A percentile compares a stretch with the other conserved stretches of the same genome.
These are phyloP conservation scores for Plebejus argus DNA, from an alignment of 2,888 invertebrate genomes.

Conservation along the genomic window DNA sequence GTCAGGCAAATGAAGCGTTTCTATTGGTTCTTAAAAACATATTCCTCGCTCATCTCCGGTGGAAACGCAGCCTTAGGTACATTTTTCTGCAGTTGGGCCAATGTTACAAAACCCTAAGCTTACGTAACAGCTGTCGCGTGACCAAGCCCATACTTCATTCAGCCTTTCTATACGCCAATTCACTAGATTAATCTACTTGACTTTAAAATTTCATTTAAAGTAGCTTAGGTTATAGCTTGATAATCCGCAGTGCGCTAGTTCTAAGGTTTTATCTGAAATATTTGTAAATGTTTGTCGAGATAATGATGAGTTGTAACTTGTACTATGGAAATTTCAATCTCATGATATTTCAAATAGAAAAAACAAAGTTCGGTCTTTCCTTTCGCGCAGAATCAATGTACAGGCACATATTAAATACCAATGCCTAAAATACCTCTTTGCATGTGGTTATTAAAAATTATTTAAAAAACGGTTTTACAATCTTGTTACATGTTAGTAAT, in stretches of 20 bases:
- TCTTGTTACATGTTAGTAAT: neutral
- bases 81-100: neutral
- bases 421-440: neutral
- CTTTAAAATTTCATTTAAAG: conserved; percentile 9
- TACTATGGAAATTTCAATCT: no score
- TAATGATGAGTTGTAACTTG: neutral
- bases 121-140: conserved; percentile 4
- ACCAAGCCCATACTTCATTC: conserved; percentile 13
- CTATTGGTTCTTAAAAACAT: no score
- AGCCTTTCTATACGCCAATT: conserved; percentile 12
- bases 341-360: no score
- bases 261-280: neutral
- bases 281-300: neutral
- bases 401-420: no score
- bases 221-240: neutral
- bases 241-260: neutral
- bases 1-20: no score
- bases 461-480: neutral
- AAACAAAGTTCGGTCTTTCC: no score
- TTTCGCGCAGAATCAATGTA: no score
- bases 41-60: no score
- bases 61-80: neutral
- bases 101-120: neutral
- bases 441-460: neutral
- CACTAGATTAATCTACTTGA: conserved; percentile 5